Evolutionary conservation across 2,888 invertebrate species (phyloP), one percentile per base, ranked within the genome.

Genomic region (Scaptomyza parva): DNA sequence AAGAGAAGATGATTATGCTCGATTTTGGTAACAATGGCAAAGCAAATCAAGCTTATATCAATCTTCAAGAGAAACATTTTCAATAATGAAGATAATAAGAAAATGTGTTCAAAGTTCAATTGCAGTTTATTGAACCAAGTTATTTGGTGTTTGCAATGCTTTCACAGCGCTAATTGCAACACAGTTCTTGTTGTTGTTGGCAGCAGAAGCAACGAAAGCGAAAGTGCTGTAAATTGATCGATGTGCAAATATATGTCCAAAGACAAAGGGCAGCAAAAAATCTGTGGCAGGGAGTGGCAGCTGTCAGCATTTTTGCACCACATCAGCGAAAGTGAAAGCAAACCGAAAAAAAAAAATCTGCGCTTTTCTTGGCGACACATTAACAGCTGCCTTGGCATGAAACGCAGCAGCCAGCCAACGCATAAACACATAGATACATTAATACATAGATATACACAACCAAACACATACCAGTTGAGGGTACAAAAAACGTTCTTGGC

Each of bases 181-280:
- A 60, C 62, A 54, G 64, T 54, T 61, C 58, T 55, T 20, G 9
- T 12, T 18, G 20, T 2, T 7, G 17, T n/a, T n/a, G n/a, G n/a
- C n/a, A n/a, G 26, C 26, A 26, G 20, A 20, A 26, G 43, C 44
- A 14, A 45, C 20, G 58, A 58, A 70, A 66, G 67, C 57, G 70
- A 82, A 87, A 85, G 78, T 85, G 72, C 82, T 82, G 88, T 66
- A 85, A 82, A 65, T 72, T 81, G 82, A 87, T 78, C 83, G 78
- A 85, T 85, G 70, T 24, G 39, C 68, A 87, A 74, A 77, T 59
- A 77, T 59, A 70, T 66, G 40, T 39, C 28, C 61, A 55, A 78
- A 52, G 58, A 55, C 57, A 61, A 62, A 79, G 68, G 60, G 20
- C 63, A 37, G 0, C 11, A 40, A 41, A 40, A 41, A 33, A 45